A percentile compares a stretch with the other conserved stretches of the same genome.
Evolutionary conservation across 1,140 invertebrate species (phyloP).

Genomic region (Drosophila nasuta): DNA sequence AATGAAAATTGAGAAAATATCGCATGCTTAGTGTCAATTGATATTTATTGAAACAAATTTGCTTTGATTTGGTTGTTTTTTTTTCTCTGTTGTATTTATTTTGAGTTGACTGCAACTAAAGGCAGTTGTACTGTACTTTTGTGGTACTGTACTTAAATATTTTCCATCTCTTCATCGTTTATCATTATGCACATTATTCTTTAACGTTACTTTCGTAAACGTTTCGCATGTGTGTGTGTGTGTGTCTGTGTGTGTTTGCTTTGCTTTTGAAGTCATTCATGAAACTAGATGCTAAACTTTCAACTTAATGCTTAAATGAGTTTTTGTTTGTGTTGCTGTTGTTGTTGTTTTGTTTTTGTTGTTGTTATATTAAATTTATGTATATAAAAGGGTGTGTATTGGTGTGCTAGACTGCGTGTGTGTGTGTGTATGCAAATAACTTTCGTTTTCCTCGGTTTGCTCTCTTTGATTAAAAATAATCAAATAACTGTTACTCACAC

Average conservation of each 20-base stretch:
- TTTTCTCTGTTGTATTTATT: constrained; percentile 43
- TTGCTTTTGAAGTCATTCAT: constrained; percentile 27
- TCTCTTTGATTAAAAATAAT: background rate
- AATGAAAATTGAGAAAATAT: constrained; percentile 6
- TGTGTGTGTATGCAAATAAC: background rate
- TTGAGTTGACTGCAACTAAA: constrained; percentile 49
- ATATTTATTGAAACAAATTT: constrained; percentile 74
- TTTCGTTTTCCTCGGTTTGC: background rate
- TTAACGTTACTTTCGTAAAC: constrained; percentile 23
- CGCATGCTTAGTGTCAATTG: constrained; percentile 19
- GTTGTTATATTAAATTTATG: constrained; percentile 9
- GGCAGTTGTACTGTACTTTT: constrained; percentile 42
- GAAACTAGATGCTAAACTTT: constrained; percentile 36
- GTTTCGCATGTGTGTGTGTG: background rate
- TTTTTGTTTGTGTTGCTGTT: constrained; percentile 19
- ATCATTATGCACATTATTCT: constrained; percentile 24
- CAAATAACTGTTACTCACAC: constrained; percentile 5
- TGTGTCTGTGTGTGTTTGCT: constrained; percentile 20
- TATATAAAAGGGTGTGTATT: background rate
- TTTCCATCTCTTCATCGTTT: constrained; percentile 24
- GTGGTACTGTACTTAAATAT: constrained; percentile 40
- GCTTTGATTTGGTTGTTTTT: constrained; percentile 62
- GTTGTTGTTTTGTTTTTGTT: constrained; percentile 1
- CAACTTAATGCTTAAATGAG: constrained; percentile 40
- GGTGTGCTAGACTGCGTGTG: background rate